Evolutionary conservation across 2,113 vertebrate species (phyloP), one percentile per base, ranked within the genome.

Genomic region (Drymodes brunneopygia): DNA sequence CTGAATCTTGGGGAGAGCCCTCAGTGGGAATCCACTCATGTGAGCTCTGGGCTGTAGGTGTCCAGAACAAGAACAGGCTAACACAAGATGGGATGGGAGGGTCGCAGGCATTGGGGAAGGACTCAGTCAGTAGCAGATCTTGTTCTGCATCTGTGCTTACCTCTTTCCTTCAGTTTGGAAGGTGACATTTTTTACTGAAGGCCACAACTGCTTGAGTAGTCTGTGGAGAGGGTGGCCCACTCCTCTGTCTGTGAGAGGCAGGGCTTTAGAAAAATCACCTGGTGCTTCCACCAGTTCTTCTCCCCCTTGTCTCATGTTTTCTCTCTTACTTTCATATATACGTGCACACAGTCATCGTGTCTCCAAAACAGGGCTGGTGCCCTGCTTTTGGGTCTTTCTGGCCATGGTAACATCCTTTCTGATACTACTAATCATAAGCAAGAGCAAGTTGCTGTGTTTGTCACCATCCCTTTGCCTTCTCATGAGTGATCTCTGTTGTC

Each of bases 401-500:
- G 36, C 33, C 25, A 15, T 29, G 19, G 23, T 27, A 38, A 12
- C 16, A 16, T 73, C 33, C 40, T 67, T 74, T 84, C 6, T 65
- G 53, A 36, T 58, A 51, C 81, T 83, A 3, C 33, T 58, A 18
- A 44, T 40, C 31, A 79, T 29, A 66, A 54, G 13, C 28, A 33
- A 70, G 44, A 54, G 13, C 28, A 33, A 70, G 44, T 42, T 85
- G n/a, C 50, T 50, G 5, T 69, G 36, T 71, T 81, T 4, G 0
- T 19, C 38, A 7, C 45, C 36, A 48, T 24, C 66, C 51, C 9
- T 71, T 67, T 87, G 35, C 75, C 54, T 85, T 86, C 69, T 48
- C 22, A 2, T 15, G 51, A 36, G 77, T 4, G 1, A 58, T 13
- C n/a, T 53, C 42, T 17, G 36, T 24, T 0, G 0, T 51, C 48